Percentiles rank a stretch among this genome's conserved stretches.
These are phyloP conservation scores for Tor tambroides DNA, from an alignment of 2,113 vertebrate species.

Conservation along the genomic window DNA sequence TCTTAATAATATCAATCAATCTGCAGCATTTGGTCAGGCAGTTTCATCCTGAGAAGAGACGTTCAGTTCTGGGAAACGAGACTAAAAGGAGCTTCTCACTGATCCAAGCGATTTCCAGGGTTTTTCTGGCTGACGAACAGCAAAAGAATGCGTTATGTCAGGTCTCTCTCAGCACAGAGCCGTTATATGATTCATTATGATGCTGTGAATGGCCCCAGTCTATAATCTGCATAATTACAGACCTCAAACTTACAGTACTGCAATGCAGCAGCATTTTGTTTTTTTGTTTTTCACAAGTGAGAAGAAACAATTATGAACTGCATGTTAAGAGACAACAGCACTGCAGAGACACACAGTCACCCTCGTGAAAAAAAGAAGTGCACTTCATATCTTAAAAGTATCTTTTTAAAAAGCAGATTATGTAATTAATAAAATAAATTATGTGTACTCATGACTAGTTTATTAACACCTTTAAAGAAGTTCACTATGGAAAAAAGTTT, in stretches of 20 bases:
- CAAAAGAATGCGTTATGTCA: background rate
- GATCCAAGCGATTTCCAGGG: background rate
- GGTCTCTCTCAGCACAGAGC: conserved; percentile 3
- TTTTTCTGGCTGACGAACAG: background rate
- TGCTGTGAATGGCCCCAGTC: background rate
- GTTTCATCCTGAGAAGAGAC: background rate
- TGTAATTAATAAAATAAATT: too few species aligned
- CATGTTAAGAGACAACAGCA: background rate
- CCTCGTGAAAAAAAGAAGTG: background rate
- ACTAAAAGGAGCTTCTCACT: background rate
- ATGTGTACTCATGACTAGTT: too few species aligned
- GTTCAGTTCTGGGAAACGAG: background rate
- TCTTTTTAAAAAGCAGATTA: too few species aligned
- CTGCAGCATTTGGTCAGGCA: background rate
- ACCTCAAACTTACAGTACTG: background rate
- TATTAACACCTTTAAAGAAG: too few species aligned
- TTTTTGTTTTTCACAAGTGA: background rate
- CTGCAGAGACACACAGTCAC: background rate
- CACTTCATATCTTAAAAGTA: background rate
- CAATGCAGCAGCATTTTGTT: background rate
- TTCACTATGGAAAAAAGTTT: too few species aligned
- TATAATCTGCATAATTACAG: conserved; percentile 18
- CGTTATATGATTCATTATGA: background rate
- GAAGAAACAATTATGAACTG: too few species aligned
- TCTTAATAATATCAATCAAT: background rate